These are phyloP conservation scores for Phortica magna DNA, from an alignment of 2,888 invertebrate species.

Conservation along the genomic window DNA sequence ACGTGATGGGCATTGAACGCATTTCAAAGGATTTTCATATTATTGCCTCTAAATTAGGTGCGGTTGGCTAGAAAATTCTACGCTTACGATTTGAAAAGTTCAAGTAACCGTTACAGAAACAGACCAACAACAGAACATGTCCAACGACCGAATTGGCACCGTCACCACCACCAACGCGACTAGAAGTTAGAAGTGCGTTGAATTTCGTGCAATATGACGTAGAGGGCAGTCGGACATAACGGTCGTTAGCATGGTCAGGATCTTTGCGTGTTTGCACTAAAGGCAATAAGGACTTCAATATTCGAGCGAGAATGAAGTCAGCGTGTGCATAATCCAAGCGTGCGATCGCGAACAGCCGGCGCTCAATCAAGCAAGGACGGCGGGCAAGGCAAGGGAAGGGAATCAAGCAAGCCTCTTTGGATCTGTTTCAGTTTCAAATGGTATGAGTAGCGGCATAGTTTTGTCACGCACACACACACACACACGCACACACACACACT, in stretches of 20 bases:
- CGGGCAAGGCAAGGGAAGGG: neutral
- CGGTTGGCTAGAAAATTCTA: neutral
- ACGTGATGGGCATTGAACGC: constrained; percentile 47
- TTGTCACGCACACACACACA: neutral
- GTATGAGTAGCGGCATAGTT: neutral
- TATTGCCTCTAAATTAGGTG: neutral
- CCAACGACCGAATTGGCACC: neutral
- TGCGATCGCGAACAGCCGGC: constrained; percentile 14
- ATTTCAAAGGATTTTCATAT: constrained; percentile 18
- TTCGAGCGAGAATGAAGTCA: too few species aligned
- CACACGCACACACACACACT: neutral
- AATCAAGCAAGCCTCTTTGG: neutral
- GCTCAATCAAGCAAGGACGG: constrained; percentile 4
- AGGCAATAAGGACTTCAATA: neutral
- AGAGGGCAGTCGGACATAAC: neutral
- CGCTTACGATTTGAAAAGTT: constrained; percentile 14
- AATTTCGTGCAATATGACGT: neutral
- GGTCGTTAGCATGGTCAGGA: neutral
- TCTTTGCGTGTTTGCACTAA: neutral
- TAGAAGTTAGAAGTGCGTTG: neutral
- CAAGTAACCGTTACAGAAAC: constrained; percentile 15
- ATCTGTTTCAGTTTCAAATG: neutral
- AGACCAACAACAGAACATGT: neutral
- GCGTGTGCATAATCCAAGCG: neutral
- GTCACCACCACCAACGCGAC: constrained; percentile 4